Percentiles rank a stretch among this genome's conserved stretches.
Conservation (phyloP, 1,140 invertebrate genomes). For the Orius laevigatus region DNA sequence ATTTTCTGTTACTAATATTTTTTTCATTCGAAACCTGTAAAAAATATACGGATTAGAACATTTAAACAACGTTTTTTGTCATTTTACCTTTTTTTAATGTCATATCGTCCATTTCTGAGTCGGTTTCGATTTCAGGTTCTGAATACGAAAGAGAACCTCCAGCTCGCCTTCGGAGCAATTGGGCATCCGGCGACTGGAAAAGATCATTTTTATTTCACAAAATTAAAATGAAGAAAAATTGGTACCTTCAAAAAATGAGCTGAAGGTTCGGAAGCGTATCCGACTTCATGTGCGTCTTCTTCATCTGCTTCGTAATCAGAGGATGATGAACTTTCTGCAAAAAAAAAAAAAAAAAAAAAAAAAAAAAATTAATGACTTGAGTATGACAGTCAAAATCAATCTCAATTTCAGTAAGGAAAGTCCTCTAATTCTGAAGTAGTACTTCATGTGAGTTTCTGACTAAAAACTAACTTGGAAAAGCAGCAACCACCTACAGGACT, state of each 20-base stretch:
- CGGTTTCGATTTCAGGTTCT: conserved; percentile 52
- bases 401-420: no score
- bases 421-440: no score
- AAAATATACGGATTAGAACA: no score
- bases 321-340: conserved; percentile 27
- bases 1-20: no score
- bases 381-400: no score
- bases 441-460: no score
- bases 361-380: no score
- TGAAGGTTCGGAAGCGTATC: conserved; percentile 71
- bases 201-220: not conserved
- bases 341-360: no score
- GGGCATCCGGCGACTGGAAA: not conserved
- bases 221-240: conserved; percentile 13
- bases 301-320: conserved; percentile 39
- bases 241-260: conserved; percentile 34
- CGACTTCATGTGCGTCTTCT: conserved; percentile 58
- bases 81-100: not conserved
- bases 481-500: no score
- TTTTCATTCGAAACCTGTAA: no score
- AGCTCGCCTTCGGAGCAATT: conserved; percentile 13
- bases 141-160: conserved; percentile 40
- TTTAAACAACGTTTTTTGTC: no score
- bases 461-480: no score
- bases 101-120: conserved; percentile 14